A percentile compares a stretch with the other conserved stretches of the same genome.
phyloP scores from a whole-genome alignment of 1,140 invertebrate species.

The Dysdera silvatica region DNA sequence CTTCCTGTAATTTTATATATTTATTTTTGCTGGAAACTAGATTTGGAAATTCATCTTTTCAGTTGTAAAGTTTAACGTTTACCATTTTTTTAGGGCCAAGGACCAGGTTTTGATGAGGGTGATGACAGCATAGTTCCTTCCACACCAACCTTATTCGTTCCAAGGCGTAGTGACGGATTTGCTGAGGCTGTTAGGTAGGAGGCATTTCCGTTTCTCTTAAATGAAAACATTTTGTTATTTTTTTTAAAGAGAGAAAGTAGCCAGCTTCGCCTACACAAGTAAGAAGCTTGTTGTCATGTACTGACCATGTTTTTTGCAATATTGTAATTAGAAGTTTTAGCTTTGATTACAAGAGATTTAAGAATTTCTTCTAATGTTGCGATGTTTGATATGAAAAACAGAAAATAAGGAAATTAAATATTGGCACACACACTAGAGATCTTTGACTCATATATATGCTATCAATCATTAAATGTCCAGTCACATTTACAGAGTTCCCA shows the following conservation, averaged over 20 bases:
- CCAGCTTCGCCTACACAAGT: background rate
- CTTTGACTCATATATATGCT: too few species aligned
- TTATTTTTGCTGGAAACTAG: constrained; percentile 24
- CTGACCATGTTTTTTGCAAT: too few species aligned
- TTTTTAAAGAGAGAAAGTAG: background rate
- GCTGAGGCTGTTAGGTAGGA: constrained; percentile 58
- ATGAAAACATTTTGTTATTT: background rate
- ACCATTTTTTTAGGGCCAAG: constrained; percentile 34
- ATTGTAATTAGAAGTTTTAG: too few species aligned
- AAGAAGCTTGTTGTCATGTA: background rate
- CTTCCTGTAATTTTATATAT: constrained; percentile 15
- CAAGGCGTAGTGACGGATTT: constrained; percentile 75
- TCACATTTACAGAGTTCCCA: too few species aligned
- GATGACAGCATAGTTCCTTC: constrained; percentile 85
- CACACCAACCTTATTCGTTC: constrained; percentile 76
- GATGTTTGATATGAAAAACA: too few species aligned
- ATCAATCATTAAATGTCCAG: too few species aligned
- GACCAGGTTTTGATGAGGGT: constrained; percentile 54
- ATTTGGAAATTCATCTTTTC: constrained; percentile 41
- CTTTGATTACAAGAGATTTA: too few species aligned
- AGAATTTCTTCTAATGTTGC: too few species aligned
- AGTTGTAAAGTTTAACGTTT: background rate
- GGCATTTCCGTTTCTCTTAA: background rate
- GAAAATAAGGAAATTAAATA: too few species aligned
- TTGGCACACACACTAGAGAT: too few species aligned